Base-by-base conservation (phyloP, 2,888 invertebrate species). In the Nysson spinosus region DNA sequence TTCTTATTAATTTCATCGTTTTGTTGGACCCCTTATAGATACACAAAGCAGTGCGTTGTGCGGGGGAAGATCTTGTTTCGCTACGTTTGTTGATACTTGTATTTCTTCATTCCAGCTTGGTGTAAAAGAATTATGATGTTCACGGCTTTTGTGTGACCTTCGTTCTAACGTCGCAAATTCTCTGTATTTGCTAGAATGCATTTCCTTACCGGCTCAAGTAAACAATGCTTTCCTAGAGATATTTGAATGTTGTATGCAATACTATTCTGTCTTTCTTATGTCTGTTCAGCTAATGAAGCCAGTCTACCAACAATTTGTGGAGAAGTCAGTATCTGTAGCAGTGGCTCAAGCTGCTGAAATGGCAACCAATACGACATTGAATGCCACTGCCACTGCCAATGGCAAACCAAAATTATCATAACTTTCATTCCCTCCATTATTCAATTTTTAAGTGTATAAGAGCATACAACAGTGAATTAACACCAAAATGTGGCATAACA, bases 291-390 rank as follows among this genome's bases (percentile, higher is more conserved):
- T 94, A 76, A 92, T 96, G 93, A 94, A 94, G 88, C 95, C 95
- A 72, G 88, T 93, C 70, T 95, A 95, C 88, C 93, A 95, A 86
- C 89, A 92, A 68, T 93, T 93, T 85, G 90, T 95, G 84, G 94
- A 95, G 88, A 94, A 93, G 87, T 93, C 95, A 82, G 92, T 95
- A 87, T 92, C 95, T 86, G 94, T 93, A 87, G 95, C 94, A 80
- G 94, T 95, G 74, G 91, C 90, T 32, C 93, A 92, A 86, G 94
- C 94, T 79, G 93, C 94, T 57, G 93, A 92, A 86, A 89, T 91
- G 56, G 91, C 93, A 5, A 89, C 92, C 52, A 90, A 90, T 72
- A 84, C 89, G 60, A 88, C 89, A 76, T 50, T 83, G 64, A 80
- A 87, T 77, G 87, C 88, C 75, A 84, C 87, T 62, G 72, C 81